Evolutionary conservation across 2,113 vertebrate genomes (phyloP).

Genomic region (Mesocricetus auratus): DNA sequence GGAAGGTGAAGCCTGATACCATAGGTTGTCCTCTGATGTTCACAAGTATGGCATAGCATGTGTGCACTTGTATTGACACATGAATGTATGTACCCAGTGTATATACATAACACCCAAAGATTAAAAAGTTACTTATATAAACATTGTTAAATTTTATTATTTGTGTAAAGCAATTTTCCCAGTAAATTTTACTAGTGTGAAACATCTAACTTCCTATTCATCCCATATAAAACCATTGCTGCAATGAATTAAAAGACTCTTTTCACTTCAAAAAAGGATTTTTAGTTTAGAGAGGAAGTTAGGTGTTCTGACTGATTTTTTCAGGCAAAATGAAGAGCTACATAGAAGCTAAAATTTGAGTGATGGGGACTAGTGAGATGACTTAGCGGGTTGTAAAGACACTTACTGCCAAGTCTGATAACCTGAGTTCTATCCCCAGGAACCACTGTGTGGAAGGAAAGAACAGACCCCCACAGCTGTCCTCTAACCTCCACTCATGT

Average conservation of each 20-base stretch:
- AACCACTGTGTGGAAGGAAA: neutral
- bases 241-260: conserved; percentile 13
- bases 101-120: neutral
- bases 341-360: conserved; percentile 8
- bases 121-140: neutral
- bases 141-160: neutral
- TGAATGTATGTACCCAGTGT: neutral
- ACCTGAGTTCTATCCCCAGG: neutral
- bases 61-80: neutral
- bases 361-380: neutral
- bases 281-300: conserved; percentile 17
- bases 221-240: conserved; percentile 19
- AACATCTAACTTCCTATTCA: conserved; percentile 23
- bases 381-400: too few relatives aligned
- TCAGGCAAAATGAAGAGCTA: conserved; percentile 36
- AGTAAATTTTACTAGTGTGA: conserved; percentile 30
- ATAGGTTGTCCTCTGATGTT: neutral
- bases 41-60: neutral
- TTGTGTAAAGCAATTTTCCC: conserved; percentile 34
- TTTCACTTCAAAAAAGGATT: neutral
- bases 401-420: neutral
- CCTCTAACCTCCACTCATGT: neutral
- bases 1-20: too few relatives aligned
- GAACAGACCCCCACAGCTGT: neutral
- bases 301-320: neutral